Evolutionary conservation across 2,797 vertebrate species (phyloP).

Genomic region (Mormyrops boulengeri): DNA sequence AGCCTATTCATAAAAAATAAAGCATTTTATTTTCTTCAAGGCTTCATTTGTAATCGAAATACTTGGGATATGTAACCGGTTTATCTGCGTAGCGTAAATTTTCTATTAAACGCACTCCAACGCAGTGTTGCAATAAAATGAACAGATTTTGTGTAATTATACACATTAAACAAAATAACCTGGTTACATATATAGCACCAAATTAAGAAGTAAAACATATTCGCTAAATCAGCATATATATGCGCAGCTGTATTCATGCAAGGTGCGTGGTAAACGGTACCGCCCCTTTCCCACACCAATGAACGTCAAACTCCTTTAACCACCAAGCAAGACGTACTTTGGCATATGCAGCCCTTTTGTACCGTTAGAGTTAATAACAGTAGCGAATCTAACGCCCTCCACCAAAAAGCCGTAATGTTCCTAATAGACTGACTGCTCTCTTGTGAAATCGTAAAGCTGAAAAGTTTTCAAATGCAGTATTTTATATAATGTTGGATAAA

Average conservation of each 20-base stretch:
- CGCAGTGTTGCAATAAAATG: not conserved
- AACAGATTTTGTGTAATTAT: not conserved
- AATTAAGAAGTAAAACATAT: not conserved
- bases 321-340: not conserved
- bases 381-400: no score
- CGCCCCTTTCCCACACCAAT: not conserved
- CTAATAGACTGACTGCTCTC: no score
- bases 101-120: not conserved
- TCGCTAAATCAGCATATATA: not conserved
- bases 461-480: no score
- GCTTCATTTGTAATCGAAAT: not conserved
- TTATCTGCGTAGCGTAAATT: not conserved
- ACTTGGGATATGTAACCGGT: not conserved
- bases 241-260: not conserved
- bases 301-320: not conserved
- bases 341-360: not conserved
- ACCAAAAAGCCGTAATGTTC: no score
- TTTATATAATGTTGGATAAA: no score
- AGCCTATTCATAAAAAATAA: not conserved
- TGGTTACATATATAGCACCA: not conserved
- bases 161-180: not conserved
- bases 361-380: no score
- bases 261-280: not conserved
- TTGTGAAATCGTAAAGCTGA: no score
- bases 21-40: not conserved